Evolutionary conservation across 92 coral and sea anemone species (phyloP).

Genomic region (Palythoa grandis): DNA sequence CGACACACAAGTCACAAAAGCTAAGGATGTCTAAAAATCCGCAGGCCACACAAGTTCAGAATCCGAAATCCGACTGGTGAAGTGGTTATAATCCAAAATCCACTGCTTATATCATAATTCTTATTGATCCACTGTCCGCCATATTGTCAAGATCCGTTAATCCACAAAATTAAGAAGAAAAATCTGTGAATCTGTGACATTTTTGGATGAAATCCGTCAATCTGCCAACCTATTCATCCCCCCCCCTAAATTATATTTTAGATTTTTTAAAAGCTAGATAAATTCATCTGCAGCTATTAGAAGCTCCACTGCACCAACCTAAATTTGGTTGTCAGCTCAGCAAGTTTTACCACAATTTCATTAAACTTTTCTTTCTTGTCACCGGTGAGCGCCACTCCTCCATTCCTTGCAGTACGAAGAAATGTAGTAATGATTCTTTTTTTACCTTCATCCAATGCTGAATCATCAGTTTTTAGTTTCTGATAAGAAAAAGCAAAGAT

Average conservation of each 20-base stretch:
- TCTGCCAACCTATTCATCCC: no score
- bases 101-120: constrained; percentile 5
- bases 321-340: constrained; percentile 78
- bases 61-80: constrained; percentile 16
- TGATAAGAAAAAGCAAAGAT: background rate
- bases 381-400: constrained; percentile 78
- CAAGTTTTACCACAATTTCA: constrained; percentile 68
- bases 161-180: background rate
- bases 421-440: constrained; percentile 71
- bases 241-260: no score
- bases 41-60: background rate
- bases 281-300: background rate
- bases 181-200: no score
- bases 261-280: no score
- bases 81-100: constrained; percentile 15
- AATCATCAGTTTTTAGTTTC: constrained; percentile 39
- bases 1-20: constrained; percentile 1
- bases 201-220: no score
- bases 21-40: constrained; percentile 2
- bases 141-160: background rate
- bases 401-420: constrained; percentile 82
- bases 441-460: constrained; percentile 77
- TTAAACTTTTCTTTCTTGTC: constrained; percentile 70
- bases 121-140: background rate
- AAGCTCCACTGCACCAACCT: constrained; percentile 44